phyloP scores from a whole-genome alignment of 53 echinoderm and acorn worm genomes.

The Echinarachnius parma region DNA sequence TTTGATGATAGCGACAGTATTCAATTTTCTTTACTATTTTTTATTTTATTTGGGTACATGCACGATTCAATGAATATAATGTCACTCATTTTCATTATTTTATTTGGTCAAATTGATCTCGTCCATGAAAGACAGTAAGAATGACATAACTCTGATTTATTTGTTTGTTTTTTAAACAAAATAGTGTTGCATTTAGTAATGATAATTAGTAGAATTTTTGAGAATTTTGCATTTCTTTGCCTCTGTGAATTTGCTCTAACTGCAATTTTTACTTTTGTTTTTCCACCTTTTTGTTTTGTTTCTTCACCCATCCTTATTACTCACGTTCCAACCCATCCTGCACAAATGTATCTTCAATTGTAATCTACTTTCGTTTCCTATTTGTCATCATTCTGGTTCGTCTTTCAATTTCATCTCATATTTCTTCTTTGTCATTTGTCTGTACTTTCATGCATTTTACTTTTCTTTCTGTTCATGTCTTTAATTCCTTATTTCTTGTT shows the following conservation, averaged over 20 bases:
- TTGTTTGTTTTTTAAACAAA: too few relatives aligned
- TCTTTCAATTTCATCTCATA: not conserved
- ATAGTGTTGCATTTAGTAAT: too few relatives aligned
- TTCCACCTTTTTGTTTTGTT: slow-evolving; percentile 13
- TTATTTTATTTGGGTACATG: too few relatives aligned
- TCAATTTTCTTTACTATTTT: too few relatives aligned
- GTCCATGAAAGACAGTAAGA: too few relatives aligned
- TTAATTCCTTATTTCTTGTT: not conserved
- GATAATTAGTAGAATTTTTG: not conserved
- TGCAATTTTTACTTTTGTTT: slow-evolving; percentile 2
- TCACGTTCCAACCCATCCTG: not conserved
- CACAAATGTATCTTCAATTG: too few relatives aligned
- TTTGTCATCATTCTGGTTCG: not conserved
- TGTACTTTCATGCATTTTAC: not conserved
- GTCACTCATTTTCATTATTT: too few relatives aligned
- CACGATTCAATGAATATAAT: too few relatives aligned
- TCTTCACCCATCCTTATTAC: slow-evolving; percentile 8
- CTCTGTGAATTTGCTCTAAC: slow-evolving; percentile 38
- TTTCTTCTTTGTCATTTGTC: not conserved
- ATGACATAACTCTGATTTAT: too few relatives aligned
- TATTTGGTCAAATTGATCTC: too few relatives aligned
- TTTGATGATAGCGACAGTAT: too few relatives aligned
- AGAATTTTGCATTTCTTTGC: slow-evolving; percentile 26
- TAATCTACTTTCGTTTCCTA: too few relatives aligned
- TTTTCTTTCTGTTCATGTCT: not conserved